Conservation (phyloP, 2,113 vertebrate species). For the Tenebrosternarchus preto region DNA sequence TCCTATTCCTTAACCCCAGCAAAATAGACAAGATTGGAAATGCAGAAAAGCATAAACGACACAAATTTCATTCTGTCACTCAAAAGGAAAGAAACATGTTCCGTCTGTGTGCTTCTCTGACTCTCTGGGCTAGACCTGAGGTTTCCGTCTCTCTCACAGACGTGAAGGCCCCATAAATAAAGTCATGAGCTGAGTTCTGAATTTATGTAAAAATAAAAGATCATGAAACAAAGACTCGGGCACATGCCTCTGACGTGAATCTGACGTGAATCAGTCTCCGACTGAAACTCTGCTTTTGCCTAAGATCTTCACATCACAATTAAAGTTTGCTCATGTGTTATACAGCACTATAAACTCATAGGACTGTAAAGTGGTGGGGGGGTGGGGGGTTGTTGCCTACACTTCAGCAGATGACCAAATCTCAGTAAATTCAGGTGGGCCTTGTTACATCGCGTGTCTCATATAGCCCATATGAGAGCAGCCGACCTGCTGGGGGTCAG, state of each 20-base stretch:
- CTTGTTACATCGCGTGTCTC: too few relatives aligned
- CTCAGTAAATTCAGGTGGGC: too few relatives aligned
- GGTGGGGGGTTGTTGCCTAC: too few relatives aligned
- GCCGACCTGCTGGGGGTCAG: too few relatives aligned
- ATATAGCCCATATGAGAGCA: too few relatives aligned
- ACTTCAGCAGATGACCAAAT: too few relatives aligned
- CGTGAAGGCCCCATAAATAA: not conserved
- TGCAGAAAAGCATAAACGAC: not conserved
- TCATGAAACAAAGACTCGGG: too few relatives aligned
- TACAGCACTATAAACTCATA: not conserved
- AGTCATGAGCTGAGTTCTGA: not conserved
- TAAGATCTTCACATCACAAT: not conserved
- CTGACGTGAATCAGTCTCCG: too few relatives aligned
- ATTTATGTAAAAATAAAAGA: not conserved
- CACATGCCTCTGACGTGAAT: too few relatives aligned
- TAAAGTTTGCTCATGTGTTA: not conserved
- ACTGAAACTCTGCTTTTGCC: not conserved
- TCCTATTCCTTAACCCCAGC: not conserved
- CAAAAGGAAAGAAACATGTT: not conserved
- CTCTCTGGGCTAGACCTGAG: too few relatives aligned
- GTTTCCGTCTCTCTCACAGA: not conserved
- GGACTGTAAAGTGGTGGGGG: too few relatives aligned
- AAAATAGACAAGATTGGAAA: not conserved
- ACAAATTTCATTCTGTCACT: conserved; percentile 2
- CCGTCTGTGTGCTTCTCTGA: not conserved